Base-by-base conservation (phyloP, 2,113 vertebrate species). In the Siniperca chuatsi region DNA sequence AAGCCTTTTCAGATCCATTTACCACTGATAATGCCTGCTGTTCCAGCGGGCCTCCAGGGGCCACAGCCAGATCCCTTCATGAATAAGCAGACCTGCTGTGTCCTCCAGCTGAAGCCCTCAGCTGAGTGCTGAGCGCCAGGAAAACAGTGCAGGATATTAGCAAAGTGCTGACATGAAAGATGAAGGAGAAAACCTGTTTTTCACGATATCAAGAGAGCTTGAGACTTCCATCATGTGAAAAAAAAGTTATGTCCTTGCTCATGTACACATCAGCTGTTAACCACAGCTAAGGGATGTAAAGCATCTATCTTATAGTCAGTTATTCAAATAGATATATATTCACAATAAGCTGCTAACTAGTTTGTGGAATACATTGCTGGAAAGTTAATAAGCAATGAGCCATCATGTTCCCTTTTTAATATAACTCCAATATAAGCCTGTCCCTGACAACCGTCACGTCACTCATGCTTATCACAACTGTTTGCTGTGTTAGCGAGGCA, bases 1-100 rank as follows among this genome's bases (percentile, higher is more conserved):
- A 4, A 81, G 77, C 73, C 20, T 87, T 92, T 90, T 89, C 94
- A 89, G 83, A 93, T 82, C 89, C 85, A 94, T 93, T 94, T 94
- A 92, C 84, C 82, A 86, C 85, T 90, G 93, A 92, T 93, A 92
- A 92, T 91, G 87, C 85, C 83, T 79, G 83, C 90, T 80, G 86
- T 82, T 89, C 71, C 82, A 80, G 72, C 1, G 5, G 57, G 60
- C 80, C 83, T 82, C 84, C 68, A 9, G 84, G 76, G 85, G 80
- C 83, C 52, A 60, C 55, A 69, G 87, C 46, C 78, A 68, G 79
- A 86, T 78, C 78, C 81, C 72, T 82, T 87, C 85, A 92, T 94
- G 88, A 94, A 94, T 93, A 90, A 91, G 81, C 67, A 58, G 70
- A 74, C 87, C 75, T 84, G 90, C 89, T 76, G 52, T 72, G 67